Base-by-base conservation (phyloP, 2,113 vertebrate genomes). In the Elgaria multicarinata region DNA sequence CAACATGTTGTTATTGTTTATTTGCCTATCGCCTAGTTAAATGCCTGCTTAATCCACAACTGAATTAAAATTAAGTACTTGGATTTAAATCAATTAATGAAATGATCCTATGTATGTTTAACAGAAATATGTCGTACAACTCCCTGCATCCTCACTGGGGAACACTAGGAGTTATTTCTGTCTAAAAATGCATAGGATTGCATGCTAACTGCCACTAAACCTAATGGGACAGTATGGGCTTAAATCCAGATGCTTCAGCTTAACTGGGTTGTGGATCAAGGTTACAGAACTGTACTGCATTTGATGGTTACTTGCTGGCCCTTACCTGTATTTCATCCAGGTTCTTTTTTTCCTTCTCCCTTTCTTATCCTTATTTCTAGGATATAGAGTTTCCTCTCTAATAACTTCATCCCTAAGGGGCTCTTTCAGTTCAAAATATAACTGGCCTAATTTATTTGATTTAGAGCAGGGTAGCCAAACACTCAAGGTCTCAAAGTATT, bases 401-500 rank as follows among this genome's bases (percentile, higher is more conserved):
- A 89, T 89, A 89, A 85, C 74, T 89, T 85, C 82, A 89, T 85
- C 82, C 88, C 82, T 77, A 77, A 78, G 82, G n/a, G 88, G 74
- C 64, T 84, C 62, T 85, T 89, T 89, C 74, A 89, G 83, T 62
- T 89, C 88, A 85, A 89, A 89, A 84, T 85, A 85, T 89, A 89
- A 89, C 88, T 78, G 72, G 1, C 0, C 0, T 18, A 31, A 39
- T 66, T 87, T 88, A 84, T 91, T 91, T 91, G 86, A 28, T 55
- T 80, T 87, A 90, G 84, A 90, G 81, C 4, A 91, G 86, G 31
- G 86, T 67, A 93, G 89, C 90, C 83, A 91, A 94, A 88, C 72
- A 5, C 67, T 90, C 46, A 90, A 67, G n/a, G 33, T 44, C 78
- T 0, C 81, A 42, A 92, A 90, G 82, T 76, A 86, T 14, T 90